Evolutionary conservation across 2,113 vertebrate genomes (phyloP), one percentile per base, ranked within the genome.

Genomic region (Silurus asotus): DNA sequence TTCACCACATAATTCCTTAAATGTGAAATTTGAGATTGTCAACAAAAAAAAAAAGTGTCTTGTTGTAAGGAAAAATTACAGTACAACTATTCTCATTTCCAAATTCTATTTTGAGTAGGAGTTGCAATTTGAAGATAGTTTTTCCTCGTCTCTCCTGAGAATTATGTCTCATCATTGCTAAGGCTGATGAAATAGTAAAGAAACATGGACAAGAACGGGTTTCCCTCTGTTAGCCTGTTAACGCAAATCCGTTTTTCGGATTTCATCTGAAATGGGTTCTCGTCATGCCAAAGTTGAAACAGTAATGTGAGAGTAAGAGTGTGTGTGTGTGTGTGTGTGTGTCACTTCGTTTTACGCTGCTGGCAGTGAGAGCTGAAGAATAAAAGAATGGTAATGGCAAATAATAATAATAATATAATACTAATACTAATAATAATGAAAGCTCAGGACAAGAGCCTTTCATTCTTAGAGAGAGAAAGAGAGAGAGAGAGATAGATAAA

Each of bases 201-300:
- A 76, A 67, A 23, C 20, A 25, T 8, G 74, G 11, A 20, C n/a
- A 76, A 55, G 49, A 76, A 3, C 6, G n/a, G 13, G 53, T 15
- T 55, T 6, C 8, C 23, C 9, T 55, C 51, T 25, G 3, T 77
- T 55, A 77, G 25, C 11, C 14, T 75, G n/a, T 25, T 25, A 15
- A 55, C 49, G 19, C 51, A 51, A 37, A 53, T 76, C 14, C 74
- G 64, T 61, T n/a, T 92, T 89, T 88, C 88, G 87, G 74, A 25
- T 90, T 92, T 91, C 88, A 82, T 88, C 94, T 92, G 90, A 94
- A 95, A 92, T 89, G 83, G 88, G 70, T 88, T 87, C 88, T 89
- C 90, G 88, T 89, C 86, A 93, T 93, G 92, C 94, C 94, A 93
- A 92, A 93, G 93, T 92, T 92, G 82, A 90, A 91, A 88, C 61